phyloP scores from a whole-genome alignment of 1,140 invertebrate species.

The Drosophila mayri region DNA sequence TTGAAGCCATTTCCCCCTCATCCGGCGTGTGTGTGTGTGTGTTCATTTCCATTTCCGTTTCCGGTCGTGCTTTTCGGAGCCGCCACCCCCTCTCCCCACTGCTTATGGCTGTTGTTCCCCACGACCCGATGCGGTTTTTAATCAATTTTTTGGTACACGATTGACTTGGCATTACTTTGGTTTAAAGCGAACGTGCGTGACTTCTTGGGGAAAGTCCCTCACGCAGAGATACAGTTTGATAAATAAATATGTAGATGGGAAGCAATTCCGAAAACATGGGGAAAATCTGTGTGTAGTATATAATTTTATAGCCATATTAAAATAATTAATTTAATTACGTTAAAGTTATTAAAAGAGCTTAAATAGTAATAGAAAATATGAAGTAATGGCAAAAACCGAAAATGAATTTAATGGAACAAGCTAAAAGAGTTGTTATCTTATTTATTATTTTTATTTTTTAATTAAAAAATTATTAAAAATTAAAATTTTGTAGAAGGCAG shows the following conservation, averaged over 20 bases:
- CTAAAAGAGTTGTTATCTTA: background rate
- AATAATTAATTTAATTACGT: background rate
- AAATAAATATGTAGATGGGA: background rate
- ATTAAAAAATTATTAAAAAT: too few relatives aligned
- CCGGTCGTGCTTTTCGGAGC: constrained; percentile 49
- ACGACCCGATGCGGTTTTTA: constrained; percentile 63
- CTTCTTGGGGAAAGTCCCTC: constrained; percentile 5
- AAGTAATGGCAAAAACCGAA: too few relatives aligned
- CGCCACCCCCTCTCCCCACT: background rate
- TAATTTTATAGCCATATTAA: background rate
- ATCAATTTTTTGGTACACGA: constrained; percentile 73
- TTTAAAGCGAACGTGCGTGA: constrained; percentile 34
- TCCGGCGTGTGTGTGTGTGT: constrained; percentile 9
- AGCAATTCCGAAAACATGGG: background rate
- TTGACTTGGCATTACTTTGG: constrained; percentile 38
- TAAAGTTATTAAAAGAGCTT: too few relatives aligned
- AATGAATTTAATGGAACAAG: background rate
- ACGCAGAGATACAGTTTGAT: constrained; percentile 5
- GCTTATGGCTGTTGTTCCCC: constrained; percentile 21
- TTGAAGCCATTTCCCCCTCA: constrained; percentile 68
- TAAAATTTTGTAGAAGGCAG: background rate
- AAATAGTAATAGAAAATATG: background rate
- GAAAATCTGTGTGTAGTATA: background rate
- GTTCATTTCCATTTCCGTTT: constrained; percentile 71
- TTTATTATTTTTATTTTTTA: too few relatives aligned